A percentile compares a stretch with the other conserved stretches of the same genome.
phyloP scores from a whole-genome alignment of 2,888 invertebrate species.

The Tribolium freemani region DNA sequence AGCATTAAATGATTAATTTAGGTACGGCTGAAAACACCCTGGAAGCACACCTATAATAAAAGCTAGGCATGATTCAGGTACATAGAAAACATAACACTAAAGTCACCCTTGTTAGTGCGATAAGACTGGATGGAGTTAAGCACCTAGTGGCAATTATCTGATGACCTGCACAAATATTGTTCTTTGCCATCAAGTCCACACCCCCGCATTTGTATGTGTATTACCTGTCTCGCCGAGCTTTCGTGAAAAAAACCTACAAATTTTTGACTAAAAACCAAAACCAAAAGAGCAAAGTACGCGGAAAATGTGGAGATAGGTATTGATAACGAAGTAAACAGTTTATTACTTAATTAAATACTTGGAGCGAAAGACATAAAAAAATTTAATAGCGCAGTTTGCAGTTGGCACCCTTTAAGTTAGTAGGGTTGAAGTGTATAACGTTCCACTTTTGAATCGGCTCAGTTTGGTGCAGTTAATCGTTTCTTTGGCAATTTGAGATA shows the following conservation, averaged over 20 bases:
- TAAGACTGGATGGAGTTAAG: conserved; percentile 2
- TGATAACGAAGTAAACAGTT: neutral
- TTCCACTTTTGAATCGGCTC: neutral
- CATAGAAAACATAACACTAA: neutral
- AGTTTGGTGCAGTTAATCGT: neutral
- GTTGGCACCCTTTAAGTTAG: neutral
- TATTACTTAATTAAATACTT: conserved; percentile 11
- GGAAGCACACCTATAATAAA: neutral
- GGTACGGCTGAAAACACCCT: neutral
- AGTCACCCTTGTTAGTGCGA: neutral
- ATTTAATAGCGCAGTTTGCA: conserved; percentile 7
- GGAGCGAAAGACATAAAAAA: conserved; percentile 2
- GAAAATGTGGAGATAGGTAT: neutral
- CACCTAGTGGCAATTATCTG: conserved; percentile 7
- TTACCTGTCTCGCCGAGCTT: neutral
- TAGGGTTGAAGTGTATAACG: neutral
- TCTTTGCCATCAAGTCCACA: neutral
- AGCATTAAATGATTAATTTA: neutral
- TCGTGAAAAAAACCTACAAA: neutral
- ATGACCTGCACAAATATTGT: conserved; percentile 1
- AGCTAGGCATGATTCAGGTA: neutral
- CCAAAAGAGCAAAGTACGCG: neutral
- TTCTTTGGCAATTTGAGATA: neutral
- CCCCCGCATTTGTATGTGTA: neutral
- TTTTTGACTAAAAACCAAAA: too few species aligned